phyloP scores from a whole-genome alignment of 1,140 invertebrate species.

The Mizuhopecten yessoensis region DNA sequence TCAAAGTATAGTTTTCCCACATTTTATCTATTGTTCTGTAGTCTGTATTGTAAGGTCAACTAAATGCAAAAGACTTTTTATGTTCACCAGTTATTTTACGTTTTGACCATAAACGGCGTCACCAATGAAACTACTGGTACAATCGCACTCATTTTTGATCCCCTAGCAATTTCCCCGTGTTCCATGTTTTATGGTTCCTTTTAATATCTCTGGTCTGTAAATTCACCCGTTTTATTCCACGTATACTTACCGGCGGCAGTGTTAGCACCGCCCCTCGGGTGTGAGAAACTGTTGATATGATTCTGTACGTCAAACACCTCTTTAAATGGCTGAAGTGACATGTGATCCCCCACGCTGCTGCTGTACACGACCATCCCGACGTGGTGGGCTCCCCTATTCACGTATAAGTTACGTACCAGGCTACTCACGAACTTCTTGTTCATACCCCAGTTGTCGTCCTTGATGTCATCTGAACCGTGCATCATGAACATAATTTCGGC shows the following conservation, averaged over 20 bases:
- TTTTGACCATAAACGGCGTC: no score
- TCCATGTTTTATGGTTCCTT: no score
- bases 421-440: constrained; percentile 68
- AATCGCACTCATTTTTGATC: no score
- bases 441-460: constrained; percentile 66
- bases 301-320: constrained; percentile 59
- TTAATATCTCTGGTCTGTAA: no score
- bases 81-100: no score
- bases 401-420: constrained; percentile 68
- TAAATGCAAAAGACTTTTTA: no score
- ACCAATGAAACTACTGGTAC: no score
- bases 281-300: constrained; percentile 52
- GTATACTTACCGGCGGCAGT: constrained; percentile 55
- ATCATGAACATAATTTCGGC: constrained; percentile 72
- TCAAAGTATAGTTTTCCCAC: no score
- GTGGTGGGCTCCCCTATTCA: constrained; percentile 65
- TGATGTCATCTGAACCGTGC: constrained; percentile 69
- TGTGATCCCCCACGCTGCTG: constrained; percentile 61
- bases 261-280: constrained; percentile 53
- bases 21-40: no score
- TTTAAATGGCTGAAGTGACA: constrained; percentile 64
- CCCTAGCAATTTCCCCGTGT: no score
- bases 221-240: no score
- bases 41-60: no score
- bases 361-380: constrained; percentile 71